These are phyloP conservation scores for Acanthornis magna DNA, from an alignment of 2,797 vertebrate species.

Conservation along the genomic window DNA sequence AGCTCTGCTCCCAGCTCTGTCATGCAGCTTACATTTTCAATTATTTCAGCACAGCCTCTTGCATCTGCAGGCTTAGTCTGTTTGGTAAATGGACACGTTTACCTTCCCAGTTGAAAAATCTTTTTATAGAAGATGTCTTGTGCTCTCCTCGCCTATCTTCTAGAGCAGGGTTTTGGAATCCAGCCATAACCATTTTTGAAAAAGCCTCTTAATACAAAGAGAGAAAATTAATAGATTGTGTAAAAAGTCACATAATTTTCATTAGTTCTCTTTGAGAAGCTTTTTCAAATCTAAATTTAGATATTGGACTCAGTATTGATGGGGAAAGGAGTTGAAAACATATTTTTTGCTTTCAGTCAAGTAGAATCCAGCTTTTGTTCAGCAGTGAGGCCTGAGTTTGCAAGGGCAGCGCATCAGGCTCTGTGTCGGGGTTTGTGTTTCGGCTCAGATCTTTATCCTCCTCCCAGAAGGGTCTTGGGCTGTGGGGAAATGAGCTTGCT, in stretches of 20 bases:
- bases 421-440: not conserved
- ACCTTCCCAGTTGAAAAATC: not conserved
- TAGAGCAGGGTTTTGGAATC: not conserved
- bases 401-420: not conserved
- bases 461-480: not conserved
- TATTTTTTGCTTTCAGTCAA: not conserved
- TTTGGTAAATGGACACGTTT: not conserved
- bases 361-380: not conserved
- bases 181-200: not conserved
- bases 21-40: not conserved
- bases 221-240: not conserved
- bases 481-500: not conserved
- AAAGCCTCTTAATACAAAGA: not conserved
- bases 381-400: not conserved
- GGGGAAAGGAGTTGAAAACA: not conserved
- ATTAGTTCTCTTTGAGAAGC: not conserved
- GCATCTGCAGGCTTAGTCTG: not conserved
- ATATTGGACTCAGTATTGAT: not conserved
- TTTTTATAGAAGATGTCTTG: not conserved
- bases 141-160: not conserved
- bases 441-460: not conserved
- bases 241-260: not conserved
- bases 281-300: not conserved
- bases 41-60: conserved; percentile 2
- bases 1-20: conserved; percentile 15